Evolutionary conservation across 2,797 vertebrate species (phyloP).

Genomic region (Xiphorhynchus erythropygius): DNA sequence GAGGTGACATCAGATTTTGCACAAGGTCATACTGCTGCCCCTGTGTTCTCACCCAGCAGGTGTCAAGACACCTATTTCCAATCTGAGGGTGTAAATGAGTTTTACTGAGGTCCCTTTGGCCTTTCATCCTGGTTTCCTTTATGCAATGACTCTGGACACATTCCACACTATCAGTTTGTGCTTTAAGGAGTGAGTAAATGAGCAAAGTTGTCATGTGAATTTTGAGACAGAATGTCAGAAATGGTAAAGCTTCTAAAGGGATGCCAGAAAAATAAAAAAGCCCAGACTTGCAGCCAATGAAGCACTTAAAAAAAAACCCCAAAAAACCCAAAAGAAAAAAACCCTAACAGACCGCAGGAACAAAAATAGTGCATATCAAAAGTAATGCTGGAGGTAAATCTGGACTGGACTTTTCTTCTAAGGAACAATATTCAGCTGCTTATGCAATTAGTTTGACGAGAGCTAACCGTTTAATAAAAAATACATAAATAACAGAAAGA

Average conservation of each 20-base stretch:
- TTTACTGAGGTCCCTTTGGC: neutral
- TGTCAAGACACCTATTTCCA: neutral
- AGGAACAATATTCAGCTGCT: neutral
- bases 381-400: constrained; percentile 11
- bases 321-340: neutral
- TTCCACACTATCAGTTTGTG: neutral
- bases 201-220: constrained; percentile 18
- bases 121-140: neutral
- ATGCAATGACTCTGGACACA: neutral
- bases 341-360: constrained; percentile 5
- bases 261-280: constrained; percentile 56
- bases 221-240: constrained; percentile 30
- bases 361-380: constrained; percentile 54
- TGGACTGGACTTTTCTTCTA: neutral
- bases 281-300: neutral
- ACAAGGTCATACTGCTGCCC: neutral
- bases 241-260: constrained; percentile 54
- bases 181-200: constrained; percentile 23
- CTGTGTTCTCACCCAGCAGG: neutral
- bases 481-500: neutral
- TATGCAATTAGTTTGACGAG: neutral
- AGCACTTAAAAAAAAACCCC: neutral
- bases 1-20: neutral
- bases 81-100: neutral
- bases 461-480: neutral